A percentile compares a stretch with the other conserved stretches of the same genome.
Evolutionary conservation across 2,113 vertebrate species (phyloP).

Genomic region (Camelus bactrianus): DNA sequence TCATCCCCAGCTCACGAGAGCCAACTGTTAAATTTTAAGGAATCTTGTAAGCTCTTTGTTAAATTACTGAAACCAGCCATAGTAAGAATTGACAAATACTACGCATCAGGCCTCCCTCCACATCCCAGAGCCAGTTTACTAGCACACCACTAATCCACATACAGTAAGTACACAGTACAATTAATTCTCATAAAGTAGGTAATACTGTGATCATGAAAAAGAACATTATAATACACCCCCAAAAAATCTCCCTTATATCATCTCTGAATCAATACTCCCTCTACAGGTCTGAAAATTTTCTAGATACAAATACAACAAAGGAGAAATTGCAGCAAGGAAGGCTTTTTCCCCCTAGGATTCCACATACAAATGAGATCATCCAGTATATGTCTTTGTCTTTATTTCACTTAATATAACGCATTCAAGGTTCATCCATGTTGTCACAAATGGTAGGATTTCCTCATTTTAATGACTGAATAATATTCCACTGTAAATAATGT

Average conservation of each 20-base stretch:
- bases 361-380: not conserved
- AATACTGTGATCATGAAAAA: not conserved
- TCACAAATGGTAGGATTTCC: not conserved
- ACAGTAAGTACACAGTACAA: not conserved
- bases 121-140: not conserved
- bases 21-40: not conserved
- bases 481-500: not conserved
- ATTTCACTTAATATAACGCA: not conserved
- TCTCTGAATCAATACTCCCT: not conserved
- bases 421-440: not conserved
- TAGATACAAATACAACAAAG: constrained; percentile 10
- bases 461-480: not conserved
- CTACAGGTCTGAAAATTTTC: not conserved
- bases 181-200: not conserved
- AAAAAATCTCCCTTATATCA: not conserved
- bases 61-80: not conserved
- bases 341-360: not conserved
- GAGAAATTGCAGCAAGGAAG: not conserved
- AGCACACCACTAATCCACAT: not conserved
- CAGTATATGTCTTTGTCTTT: not conserved
- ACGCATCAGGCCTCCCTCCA: too few species aligned
- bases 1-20: not conserved
- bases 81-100: not conserved
- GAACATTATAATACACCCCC: not conserved
- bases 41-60: not conserved